Evolutionary conservation across 2,797 vertebrate species (phyloP), one percentile per base, ranked within the genome.

Genomic region (Melanogrammus aeglefinus): DNA sequence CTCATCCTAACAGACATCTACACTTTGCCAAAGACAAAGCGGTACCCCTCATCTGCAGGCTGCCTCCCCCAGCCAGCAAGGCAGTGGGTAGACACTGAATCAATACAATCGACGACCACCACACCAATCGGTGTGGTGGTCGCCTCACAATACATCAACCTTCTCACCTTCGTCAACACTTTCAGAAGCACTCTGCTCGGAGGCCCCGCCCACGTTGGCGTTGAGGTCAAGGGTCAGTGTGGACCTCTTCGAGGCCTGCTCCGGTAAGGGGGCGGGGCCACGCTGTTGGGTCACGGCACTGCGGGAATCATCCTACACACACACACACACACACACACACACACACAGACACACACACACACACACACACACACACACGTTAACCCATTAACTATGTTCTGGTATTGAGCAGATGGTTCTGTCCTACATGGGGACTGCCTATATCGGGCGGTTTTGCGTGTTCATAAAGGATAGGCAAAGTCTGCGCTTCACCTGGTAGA

Each of bases 181-280:
- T 78, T 97, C 96, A 0, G 97, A 95, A 82, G 93, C 95, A 57
- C 95, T 98, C 86, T 94, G 94, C 77, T 97, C 96, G 0, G 92
- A 89, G 80, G 89, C 75, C 1, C 92, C 90, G 33, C 96, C 95
- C 77, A 97, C 94, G 74, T 97, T 98, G 82, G 95, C 95, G 80
- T 97, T 98, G 79, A 96, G 91, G 84, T 97, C 96, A 1, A 96
- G 90, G 13, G 94, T 93, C 57, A 94, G 93, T 1, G 92, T 82
- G 4, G 94, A 93, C 76, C 81, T 91, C 79, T 95, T 96, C 69
- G 92, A 94, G 27, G 82, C 78, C 9, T 84, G 85, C 2, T 94
- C 93, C 78, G 93, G 85, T 8, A 86, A 83, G 3, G 92, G 89
- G 73, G 82, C 82, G 13, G 93, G 94, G 84, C 87, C 96, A 57